Evolutionary conservation across 1,140 invertebrate species (phyloP), one percentile per base, ranked within the genome.

Genomic region (Condylostylus longicornis): DNA sequence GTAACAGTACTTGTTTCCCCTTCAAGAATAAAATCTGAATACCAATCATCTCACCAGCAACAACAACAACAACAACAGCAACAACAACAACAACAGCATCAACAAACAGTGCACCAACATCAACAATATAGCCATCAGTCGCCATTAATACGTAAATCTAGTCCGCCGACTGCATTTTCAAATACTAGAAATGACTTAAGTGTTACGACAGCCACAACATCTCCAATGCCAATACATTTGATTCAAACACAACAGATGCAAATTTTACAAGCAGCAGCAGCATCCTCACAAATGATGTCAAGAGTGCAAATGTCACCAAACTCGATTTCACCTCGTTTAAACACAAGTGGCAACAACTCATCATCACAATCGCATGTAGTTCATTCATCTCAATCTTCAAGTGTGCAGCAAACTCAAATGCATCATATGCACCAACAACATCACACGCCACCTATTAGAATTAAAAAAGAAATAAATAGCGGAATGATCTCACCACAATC

Each of bases 321-420:
- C 19, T 40, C 46, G 14, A 38, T 44, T 15, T 67, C 54, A 37
- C 64, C 63, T 54, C 65, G 62, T 44, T 57, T 63, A 29, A 53
- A 65, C 28, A 63, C 62, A 46, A 47, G 62, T 38, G 37, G 68
- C 49, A 53, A n/a, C n/a, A n/a, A n/a, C n/a, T n/a, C n/a, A n/a
- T n/a, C 21, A 23, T 35, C 44, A 18, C 66, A 49, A 46, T 70
- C 60, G 20, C 54, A 49, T 60, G 62, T 31, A 61, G 61, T 45
- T 67, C 64, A 49, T 65, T 70, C 40, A 71, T 70, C 45, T 64
- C 68, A 47, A 69, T 67, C 27, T 64, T 70, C 35, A 61, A 63
- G 44, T 38, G 35, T 61, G 60, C 46, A 60, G 57, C 57, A 50
- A 62, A 45, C 53, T 54, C 41, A 69, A 55, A 46, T 66, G 59